Evolutionary conservation across 2,888 invertebrate species (phyloP).

Genomic region (Xylocampa areola): DNA sequence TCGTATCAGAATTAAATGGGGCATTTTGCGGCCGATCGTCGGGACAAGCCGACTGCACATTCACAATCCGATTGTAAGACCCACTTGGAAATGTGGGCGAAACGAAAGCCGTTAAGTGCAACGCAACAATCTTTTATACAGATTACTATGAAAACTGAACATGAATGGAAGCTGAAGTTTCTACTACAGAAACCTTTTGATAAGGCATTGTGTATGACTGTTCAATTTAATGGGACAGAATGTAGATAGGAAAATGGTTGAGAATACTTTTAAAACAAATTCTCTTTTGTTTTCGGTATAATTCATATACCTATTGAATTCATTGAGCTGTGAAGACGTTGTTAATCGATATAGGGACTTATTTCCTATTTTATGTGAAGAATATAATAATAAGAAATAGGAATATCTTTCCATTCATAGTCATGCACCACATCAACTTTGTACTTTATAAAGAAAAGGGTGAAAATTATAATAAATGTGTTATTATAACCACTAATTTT

Average conservation of each 20-base stretch:
- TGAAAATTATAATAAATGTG: too few species aligned
- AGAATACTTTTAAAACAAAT: background rate
- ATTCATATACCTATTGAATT: background rate
- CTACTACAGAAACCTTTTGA: constrained; percentile 38
- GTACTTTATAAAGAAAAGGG: too few species aligned
- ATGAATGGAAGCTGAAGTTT: constrained; percentile 31
- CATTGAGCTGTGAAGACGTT: background rate
- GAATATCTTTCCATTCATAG: too few species aligned
- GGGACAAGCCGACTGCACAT: constrained; percentile 36
- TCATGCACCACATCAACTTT: too few species aligned
- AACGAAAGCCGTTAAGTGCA: constrained; percentile 41
- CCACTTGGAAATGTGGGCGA: constrained; percentile 45
- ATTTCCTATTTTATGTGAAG: too few species aligned
- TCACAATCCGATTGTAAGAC: constrained; percentile 55
- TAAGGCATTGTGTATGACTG: constrained; percentile 23
- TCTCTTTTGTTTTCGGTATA: background rate
- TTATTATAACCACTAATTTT: too few species aligned
- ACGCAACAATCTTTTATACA: constrained; percentile 41
- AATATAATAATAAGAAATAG: too few species aligned
- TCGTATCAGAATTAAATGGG: constrained; percentile 19
- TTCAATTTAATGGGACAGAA: constrained; percentile 29
- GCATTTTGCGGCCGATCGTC: constrained; percentile 12
- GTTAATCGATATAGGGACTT: too few species aligned
- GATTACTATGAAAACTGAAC: constrained; percentile 31
- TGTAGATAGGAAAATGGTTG: constrained; percentile 12